These are phyloP conservation scores for Toxonevra muliebris DNA, from an alignment of 2,888 invertebrate species.

Conservation along the genomic window DNA sequence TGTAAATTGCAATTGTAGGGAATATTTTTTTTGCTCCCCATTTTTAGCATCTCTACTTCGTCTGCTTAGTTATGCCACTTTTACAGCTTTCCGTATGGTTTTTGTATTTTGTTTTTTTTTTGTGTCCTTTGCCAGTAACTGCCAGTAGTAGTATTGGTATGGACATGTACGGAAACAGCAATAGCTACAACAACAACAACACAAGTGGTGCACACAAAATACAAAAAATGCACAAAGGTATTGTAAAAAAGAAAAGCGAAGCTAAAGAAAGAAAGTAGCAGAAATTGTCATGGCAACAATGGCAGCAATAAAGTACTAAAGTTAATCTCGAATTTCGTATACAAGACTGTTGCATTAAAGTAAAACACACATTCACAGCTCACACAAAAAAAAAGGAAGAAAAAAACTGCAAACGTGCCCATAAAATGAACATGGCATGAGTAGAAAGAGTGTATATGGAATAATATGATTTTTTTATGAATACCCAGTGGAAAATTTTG, in stretches of 20 bases:
- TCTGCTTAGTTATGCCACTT: slow-evolving; percentile 3
- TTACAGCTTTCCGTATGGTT: no score
- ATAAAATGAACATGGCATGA: no score
- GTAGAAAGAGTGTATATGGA: no score
- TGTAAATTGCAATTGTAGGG: slow-evolving; percentile 15
- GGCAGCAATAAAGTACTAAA: slow-evolving; percentile 31
- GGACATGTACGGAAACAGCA: no score
- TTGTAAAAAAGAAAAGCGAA: background rate
- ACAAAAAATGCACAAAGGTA: slow-evolving; percentile 5
- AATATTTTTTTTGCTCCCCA: background rate
- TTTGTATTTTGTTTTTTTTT: no score
- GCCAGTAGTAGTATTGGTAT: no score
- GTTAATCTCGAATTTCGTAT: slow-evolving; percentile 24
- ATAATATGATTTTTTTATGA: no score
- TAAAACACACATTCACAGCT: background rate
- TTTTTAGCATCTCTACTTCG: background rate
- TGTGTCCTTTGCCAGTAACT: no score
- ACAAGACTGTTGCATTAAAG: background rate
- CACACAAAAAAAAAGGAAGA: background rate
- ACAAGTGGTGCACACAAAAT: slow-evolving; percentile 11
- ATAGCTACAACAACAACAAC: no score
- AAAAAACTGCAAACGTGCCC: background rate
- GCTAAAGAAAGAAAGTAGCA: background rate
- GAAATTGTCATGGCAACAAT: slow-evolving; percentile 21
- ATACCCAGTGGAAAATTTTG: no score